These are phyloP conservation scores for Ranitomeya imitator DNA, from an alignment of 2,113 vertebrate species.

Conservation along the genomic window DNA sequence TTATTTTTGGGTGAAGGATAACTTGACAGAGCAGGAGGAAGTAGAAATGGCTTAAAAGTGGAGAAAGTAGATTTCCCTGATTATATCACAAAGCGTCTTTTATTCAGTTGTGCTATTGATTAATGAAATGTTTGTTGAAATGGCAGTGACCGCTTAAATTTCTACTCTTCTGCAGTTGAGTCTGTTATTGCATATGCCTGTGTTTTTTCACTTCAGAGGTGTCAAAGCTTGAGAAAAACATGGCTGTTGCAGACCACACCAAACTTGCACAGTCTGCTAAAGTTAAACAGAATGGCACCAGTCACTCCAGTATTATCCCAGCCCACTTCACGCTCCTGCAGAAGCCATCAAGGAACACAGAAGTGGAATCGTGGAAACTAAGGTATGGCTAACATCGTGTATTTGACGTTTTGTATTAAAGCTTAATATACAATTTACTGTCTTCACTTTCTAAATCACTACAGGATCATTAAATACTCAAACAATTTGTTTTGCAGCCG, in stretches of 20 bases:
- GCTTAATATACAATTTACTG: too few species aligned
- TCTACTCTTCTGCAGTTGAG: not conserved
- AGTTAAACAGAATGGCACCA: conserved; percentile 65
- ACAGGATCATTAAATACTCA: not conserved
- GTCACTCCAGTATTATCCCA: conserved; percentile 63
- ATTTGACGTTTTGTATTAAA: not conserved
- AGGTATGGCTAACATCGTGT: conserved; percentile 4
- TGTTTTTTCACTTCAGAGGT: conserved; percentile 61
- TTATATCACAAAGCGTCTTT: too few species aligned
- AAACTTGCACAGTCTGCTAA: conserved; percentile 58
- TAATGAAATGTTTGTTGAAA: too few species aligned
- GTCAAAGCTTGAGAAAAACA: conserved; percentile 62
- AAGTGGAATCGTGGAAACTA: conserved; percentile 71
- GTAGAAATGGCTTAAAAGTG: too few species aligned
- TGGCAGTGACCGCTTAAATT: too few species aligned
- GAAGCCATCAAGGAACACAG: conserved; percentile 67
- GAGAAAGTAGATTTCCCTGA: too few species aligned
- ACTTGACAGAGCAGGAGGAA: too few species aligned
- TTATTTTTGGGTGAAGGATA: too few species aligned
- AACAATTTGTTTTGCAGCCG: conserved; percentile 61
- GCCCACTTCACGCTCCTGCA: conserved; percentile 51
- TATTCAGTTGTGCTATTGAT: too few species aligned
- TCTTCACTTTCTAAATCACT: too few species aligned
- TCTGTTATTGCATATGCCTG: not conserved
- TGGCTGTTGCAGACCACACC: conserved; percentile 56